Base-by-base conservation (phyloP, 2,888 invertebrate genomes). In the Carabus problematicus region DNA sequence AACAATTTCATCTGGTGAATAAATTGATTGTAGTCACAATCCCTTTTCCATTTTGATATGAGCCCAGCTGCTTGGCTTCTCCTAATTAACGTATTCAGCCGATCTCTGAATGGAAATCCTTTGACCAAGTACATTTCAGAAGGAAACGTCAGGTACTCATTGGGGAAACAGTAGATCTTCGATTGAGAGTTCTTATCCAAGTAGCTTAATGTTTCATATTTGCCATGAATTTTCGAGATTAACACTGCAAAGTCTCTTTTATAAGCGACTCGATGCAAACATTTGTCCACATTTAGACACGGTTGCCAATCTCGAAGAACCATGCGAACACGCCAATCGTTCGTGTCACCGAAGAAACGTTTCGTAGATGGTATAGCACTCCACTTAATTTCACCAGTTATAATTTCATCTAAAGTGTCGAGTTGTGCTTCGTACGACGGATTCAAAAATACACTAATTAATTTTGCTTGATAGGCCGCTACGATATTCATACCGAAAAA, bases 121-220 rank as follows among this genome's bases (percentile, higher is more conserved):
- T 79, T 79, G 8, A 75, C 72, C 72, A 78, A 75, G n/a, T 79
- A 70, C 72, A 81, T 77, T 72, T 78, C 78, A 3, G 80, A 71
- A 1, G 79, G 78, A 72, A 76, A 78, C 9, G 74, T 76, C 4
- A 78, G 75, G 12, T 84, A 82, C 6, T 3, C 29, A 7, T 75
- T 70, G 29, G 75, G 72, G 59, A 79, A 74, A 52, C 75, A 75
- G 61, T 75, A 75, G 19, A 78, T 72, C 19, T 75, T 52, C 1
- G 76, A 74, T 7, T 70, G 71, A 11, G 73, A 73, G 18, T 74
- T 73, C 16, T 69, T 42, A 47, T 76, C 73, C 14, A 75, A 71
- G 49, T 76, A 76, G 45, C 73, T 73, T 42, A 73, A 72, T n/a
- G 73, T 71, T 14, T 76, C 62, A 71, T 77, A 78, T 58, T 77